Evolutionary conservation across 92 coral and sea anemone species (phyloP).

Genomic region (Phenganax stokvisi): DNA sequence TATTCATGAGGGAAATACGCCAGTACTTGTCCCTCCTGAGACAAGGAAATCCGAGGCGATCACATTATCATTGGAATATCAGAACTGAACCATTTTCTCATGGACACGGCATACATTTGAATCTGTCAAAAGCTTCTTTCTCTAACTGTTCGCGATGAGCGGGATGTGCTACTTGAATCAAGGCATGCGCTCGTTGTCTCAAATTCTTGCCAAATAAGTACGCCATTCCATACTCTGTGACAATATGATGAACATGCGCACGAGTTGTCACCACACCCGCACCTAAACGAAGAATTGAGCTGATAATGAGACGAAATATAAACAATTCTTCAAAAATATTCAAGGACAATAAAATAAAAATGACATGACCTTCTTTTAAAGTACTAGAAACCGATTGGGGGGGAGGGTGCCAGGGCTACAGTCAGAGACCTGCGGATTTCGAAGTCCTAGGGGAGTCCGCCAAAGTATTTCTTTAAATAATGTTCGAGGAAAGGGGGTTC

Average conservation of each 20-base stretch:
- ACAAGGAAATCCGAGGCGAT: too few species aligned
- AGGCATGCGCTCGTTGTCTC: conserved; percentile 80
- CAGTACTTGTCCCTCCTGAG: too few species aligned
- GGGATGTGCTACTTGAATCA: conserved; percentile 80
- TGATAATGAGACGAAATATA: neutral
- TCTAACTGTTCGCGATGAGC: conserved; percentile 82
- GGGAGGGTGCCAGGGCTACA: too few species aligned
- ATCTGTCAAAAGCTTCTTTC: conserved; percentile 78
- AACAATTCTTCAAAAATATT: neutral
- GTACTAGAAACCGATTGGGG: too few species aligned
- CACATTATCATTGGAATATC: too few species aligned
- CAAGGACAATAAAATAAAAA: too few species aligned
- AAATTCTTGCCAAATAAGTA: conserved; percentile 84
- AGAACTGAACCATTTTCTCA: neutral
- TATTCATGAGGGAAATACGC: too few species aligned
- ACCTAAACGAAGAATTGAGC: conserved; percentile 38
- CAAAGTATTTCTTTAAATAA: too few species aligned
- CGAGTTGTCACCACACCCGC: conserved; percentile 95
- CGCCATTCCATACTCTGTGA: conserved; percentile 84
- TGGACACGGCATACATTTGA: conserved; percentile 95
- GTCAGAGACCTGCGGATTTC: too few species aligned
- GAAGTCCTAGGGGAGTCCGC: too few species aligned
- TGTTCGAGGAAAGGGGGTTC: too few species aligned
- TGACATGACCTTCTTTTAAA: too few species aligned
- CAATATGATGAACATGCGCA: conserved; percentile 90